Evolutionary conservation across 92 coral and sea anemone species (phyloP).

Genomic region (Virgularia gustaviana): DNA sequence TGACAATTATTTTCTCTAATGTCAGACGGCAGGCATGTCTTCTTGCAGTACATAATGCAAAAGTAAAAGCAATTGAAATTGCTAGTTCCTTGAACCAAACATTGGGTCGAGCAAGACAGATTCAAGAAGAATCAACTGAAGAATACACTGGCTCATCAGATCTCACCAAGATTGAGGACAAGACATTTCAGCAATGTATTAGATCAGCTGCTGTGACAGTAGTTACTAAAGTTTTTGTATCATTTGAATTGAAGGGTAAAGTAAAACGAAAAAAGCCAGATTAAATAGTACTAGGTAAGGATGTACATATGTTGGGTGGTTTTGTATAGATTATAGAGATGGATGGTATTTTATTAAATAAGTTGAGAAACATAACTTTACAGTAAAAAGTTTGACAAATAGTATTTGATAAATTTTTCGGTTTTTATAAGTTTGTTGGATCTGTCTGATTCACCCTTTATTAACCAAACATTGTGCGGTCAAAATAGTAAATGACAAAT

Average conservation of each 20-base stretch:
- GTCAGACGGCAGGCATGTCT: slow-evolving; percentile 97
- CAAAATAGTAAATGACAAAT: no score
- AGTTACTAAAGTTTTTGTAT: slow-evolving; percentile 70
- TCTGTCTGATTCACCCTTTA: no score
- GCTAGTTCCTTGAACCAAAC: slow-evolving; percentile 80
- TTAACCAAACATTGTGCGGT: no score
- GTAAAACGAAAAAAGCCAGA: slow-evolving; percentile 55
- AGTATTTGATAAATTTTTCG: no score
- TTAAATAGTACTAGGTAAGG: no score
- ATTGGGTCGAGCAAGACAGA: slow-evolving; percentile 82
- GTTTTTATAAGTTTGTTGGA: no score
- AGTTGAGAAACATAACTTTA: no score
- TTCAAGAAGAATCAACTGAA: slow-evolving; percentile 74
- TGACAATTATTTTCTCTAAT: background rate
- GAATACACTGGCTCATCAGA: slow-evolving; percentile 60
- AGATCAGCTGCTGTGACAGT: slow-evolving; percentile 78
- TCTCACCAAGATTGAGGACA: slow-evolving; percentile 30
- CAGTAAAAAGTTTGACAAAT: no score
- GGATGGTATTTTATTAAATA: no score
- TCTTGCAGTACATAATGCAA: slow-evolving; percentile 87
- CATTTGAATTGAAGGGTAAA: slow-evolving; percentile 84
- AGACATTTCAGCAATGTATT: slow-evolving; percentile 65
- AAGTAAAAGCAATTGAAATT: slow-evolving; percentile 83
- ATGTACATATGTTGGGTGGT: no score
- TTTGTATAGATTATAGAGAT: no score